Evolutionary conservation across 2,888 invertebrate species (phyloP).

Genomic region (Argyra leucocephala): DNA sequence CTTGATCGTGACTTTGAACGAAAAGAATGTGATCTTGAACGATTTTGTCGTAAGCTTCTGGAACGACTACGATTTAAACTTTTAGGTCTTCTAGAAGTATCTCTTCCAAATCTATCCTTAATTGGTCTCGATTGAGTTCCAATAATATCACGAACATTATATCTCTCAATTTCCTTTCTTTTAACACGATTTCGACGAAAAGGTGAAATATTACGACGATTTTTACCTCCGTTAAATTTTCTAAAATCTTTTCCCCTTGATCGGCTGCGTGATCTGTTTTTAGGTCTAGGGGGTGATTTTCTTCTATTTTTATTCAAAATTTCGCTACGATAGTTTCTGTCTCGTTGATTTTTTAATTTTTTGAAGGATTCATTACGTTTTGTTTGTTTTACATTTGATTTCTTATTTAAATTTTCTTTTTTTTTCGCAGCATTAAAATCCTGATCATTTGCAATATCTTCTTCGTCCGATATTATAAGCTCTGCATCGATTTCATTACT

Average conservation of each 20-base stretch:
- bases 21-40: conserved; percentile 35
- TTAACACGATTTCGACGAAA: conserved; percentile 42
- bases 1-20: conserved; percentile 22
- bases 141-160: conserved; percentile 71
- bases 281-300: conserved; percentile 17
- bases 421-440: conserved; percentile 22
- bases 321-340: conserved; percentile 67
- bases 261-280: conserved; percentile 26
- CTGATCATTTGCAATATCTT: conserved; percentile 40
- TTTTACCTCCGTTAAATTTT: conserved; percentile 15
- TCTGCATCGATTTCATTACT: conserved; percentile 60
- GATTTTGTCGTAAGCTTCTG: conserved; percentile 31
- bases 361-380: conserved; percentile 58
- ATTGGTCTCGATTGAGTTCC: conserved; percentile 49
- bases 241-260: conserved; percentile 39
- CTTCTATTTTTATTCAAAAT: conserved; percentile 40
- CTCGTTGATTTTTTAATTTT: conserved; percentile 67
- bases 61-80: conserved; percentile 34
- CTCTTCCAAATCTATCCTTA: conserved; percentile 72
- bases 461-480: conserved; percentile 65
- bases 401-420: conserved; percentile 42
- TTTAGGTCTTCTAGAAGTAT: conserved; percentile 48
- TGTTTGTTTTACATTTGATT: conserved; percentile 7
- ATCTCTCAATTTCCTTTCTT: conserved; percentile 70
- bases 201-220: conserved; percentile 25